Percentiles rank a stretch among this genome's conserved stretches.
Conservation (phyloP, 2,888 invertebrate species). For the Argyra leucocephala region DNA sequence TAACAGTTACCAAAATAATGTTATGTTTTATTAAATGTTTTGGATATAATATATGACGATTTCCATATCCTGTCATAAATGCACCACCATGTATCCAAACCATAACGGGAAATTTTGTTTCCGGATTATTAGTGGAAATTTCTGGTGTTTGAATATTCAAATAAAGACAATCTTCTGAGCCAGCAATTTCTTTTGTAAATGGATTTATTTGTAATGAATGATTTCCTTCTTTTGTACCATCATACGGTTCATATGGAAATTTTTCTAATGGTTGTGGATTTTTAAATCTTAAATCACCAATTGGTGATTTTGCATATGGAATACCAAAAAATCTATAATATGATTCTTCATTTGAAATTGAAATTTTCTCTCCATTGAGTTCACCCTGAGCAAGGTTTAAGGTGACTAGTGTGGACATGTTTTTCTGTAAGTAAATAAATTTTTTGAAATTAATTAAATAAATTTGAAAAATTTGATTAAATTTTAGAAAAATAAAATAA, state of each 20-base stretch:
- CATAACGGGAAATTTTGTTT: slow-evolving; percentile 35
- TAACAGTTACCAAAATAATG: slow-evolving; percentile 28
- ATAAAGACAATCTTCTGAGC: slow-evolving; percentile 39
- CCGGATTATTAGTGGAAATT: slow-evolving; percentile 12
- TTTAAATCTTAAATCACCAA: slow-evolving; percentile 41
- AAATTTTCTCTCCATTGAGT: background rate
- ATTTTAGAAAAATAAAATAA: too few species aligned
- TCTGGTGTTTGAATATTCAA: slow-evolving; percentile 39
- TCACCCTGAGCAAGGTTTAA: background rate
- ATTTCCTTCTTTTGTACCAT: slow-evolving; percentile 35
- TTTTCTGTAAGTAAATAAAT: background rate
- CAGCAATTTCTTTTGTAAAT: slow-evolving; percentile 26
- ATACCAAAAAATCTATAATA: slow-evolving; percentile 48
- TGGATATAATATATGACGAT: slow-evolving; percentile 29
- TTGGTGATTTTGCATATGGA: slow-evolving; percentile 51
- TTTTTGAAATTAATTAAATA: too few species aligned
- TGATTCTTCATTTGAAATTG: slow-evolving; percentile 30
- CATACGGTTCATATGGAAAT: slow-evolving; percentile 32
- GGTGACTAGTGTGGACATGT: background rate
- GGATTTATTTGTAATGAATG: slow-evolving; percentile 35
- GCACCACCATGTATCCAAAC: slow-evolving; percentile 42
- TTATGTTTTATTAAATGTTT: slow-evolving; percentile 27
- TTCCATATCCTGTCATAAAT: slow-evolving; percentile 35
- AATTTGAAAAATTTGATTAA: too few species aligned
- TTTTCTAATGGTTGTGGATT: slow-evolving; percentile 34